These are phyloP conservation scores for Aradophagus sp. DNA, from an alignment of 1,140 invertebrate genomes.

Conservation along the genomic window DNA sequence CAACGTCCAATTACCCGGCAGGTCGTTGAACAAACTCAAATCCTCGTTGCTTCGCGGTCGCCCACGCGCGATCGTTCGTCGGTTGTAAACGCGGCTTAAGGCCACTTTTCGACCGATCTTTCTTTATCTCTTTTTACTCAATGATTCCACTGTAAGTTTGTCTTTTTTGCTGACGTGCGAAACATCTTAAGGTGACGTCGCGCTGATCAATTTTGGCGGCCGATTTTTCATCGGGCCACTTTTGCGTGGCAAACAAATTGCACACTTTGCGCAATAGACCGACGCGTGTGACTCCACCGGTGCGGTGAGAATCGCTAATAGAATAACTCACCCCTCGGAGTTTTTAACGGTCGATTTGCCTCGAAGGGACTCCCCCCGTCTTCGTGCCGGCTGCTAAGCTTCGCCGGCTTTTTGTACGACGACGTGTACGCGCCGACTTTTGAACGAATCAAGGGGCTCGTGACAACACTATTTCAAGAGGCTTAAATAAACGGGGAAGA, in stretches of 20 bases:
- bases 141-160: too few relatives aligned
- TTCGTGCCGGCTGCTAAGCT: slow-evolving; percentile 51
- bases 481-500: slow-evolving; percentile 39
- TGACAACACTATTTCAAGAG: slow-evolving; percentile 50
- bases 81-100: too few relatives aligned
- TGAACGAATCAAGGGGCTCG: slow-evolving; percentile 42
- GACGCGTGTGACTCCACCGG: slow-evolving; percentile 37
- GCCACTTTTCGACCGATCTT: too few relatives aligned
- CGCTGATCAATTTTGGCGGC: slow-evolving; percentile 11
- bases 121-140: too few relatives aligned
- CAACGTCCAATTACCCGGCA: too few relatives aligned
- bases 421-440: slow-evolving; percentile 37
- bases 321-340: slow-evolving; percentile 68
- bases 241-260: slow-evolving; percentile 38
- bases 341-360: slow-evolving; percentile 75
- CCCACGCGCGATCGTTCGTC: not conserved
- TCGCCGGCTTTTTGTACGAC: slow-evolving; percentile 48
- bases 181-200: too few relatives aligned
- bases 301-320: slow-evolving; percentile 64
- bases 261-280: slow-evolving; percentile 40
- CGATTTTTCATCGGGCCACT: slow-evolving; percentile 23
- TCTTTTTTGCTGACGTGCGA: too few relatives aligned
- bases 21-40: too few relatives aligned
- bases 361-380: slow-evolving; percentile 53
- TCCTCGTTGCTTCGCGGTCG: not conserved